A percentile compares a stretch with the other conserved stretches of the same genome.
Conservation (phyloP, 2,113 vertebrate genomes). For the Sorex fumeus region DNA sequence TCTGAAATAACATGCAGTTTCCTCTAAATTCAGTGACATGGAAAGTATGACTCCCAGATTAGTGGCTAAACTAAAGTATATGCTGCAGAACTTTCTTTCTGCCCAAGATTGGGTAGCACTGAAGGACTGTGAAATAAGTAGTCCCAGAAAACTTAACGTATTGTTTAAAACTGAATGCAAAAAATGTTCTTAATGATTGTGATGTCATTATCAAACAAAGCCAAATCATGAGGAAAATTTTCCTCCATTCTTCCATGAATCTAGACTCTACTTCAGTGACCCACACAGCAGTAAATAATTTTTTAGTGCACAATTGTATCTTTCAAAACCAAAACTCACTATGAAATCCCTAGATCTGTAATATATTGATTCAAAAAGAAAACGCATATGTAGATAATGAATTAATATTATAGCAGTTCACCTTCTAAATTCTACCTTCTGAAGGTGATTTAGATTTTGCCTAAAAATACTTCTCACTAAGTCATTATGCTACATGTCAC, state of each 20-base stretch:
- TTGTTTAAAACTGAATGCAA: background rate
- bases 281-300: conserved; percentile 22
- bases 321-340: background rate
- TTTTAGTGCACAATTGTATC: background rate
- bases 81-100: background rate
- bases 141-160: background rate
- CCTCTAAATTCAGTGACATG: background rate
- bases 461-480: background rate
- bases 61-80: background rate
- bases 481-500: background rate
- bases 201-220: background rate
- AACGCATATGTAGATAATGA: background rate
- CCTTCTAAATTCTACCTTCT: conserved; percentile 24
- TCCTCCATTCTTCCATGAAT: background rate
- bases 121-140: background rate
- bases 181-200: background rate
- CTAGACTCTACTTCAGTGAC: conserved; percentile 30
- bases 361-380: background rate
- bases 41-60: background rate
- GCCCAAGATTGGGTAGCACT: background rate
- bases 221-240: background rate
- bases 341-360: background rate
- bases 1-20: background rate
- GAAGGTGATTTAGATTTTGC: background rate
- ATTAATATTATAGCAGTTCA: background rate